Evolutionary conservation across 2,113 vertebrate genomes (phyloP), one percentile per base, ranked within the genome.

Genomic region (Microtus richardsoni): DNA sequence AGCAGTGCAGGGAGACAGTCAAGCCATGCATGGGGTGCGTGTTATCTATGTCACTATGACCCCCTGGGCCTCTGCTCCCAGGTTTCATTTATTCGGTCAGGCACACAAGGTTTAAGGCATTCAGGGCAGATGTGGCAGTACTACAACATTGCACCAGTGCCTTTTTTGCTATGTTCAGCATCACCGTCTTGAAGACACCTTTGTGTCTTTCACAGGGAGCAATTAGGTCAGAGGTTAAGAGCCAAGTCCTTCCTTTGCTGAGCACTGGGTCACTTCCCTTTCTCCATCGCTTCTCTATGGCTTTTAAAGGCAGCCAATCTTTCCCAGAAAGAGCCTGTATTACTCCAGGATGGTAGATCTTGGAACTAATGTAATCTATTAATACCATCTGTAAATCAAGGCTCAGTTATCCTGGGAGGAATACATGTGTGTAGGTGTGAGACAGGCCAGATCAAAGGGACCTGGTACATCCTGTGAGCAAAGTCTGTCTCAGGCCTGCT

Each of bases 131-230:
- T 3, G 6, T 19, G 88, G 47, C 79, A 75, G 66, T 22, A 64
- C 30, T 2, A 6, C 3, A 36, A 8, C 26, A 1, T 8, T 7
- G 24, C 19, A 16, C n/a, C 4, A 4, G 0, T 4, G 7, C 88
- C 70, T 90, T 60, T 4, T 39, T 90, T 26, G 2, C 49, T 71
- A 19, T 39, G 0, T 6, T 74, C 16, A 68, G 68, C 78, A 36
- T 60, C 77, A 14, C 28, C n/a, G 14, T 17, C 9, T 21, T 47
- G 30, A 88, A 54, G 44, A 22, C 8, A 26, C 26, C 86, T 0
- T 90, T n/a, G 49, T 78, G 4, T 58, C 58, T 28, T 52, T 73
- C 62, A 16, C 7, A 75, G 58, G 6, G 58, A 74, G 39, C 71
- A 74, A 70, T 58, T 77, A 58, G 64, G 39, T 44, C 24, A 70